These are phyloP conservation scores for Anoplius nigerrimus DNA, from an alignment of 2,888 invertebrate genomes.

Conservation along the genomic window DNA sequence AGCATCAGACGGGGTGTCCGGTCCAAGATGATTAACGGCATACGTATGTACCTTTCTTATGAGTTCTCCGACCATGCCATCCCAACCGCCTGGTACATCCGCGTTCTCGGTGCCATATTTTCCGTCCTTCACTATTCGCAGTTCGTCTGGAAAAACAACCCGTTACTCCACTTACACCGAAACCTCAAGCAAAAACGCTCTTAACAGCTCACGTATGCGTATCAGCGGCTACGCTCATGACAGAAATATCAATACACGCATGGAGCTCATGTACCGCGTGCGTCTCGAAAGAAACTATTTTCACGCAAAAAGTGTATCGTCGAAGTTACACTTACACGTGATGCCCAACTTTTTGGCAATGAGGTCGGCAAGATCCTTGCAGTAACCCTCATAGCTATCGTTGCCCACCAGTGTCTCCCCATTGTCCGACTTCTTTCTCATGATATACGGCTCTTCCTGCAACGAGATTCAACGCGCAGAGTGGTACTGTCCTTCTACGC, in stretches of 20 bases:
- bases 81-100: slow-evolving; percentile 87
- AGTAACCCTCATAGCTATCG: slow-evolving; percentile 91
- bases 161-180: too few species aligned
- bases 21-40: slow-evolving; percentile 4
- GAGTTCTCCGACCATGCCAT: slow-evolving; percentile 91
- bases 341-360: slow-evolving; percentile 88
- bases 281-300: too few species aligned
- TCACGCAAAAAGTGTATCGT: slow-evolving; percentile 6
- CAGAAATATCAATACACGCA: too few species aligned
- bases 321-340: slow-evolving; percentile 82
- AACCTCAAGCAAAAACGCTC: too few species aligned
- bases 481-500: too few species aligned
- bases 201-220: too few species aligned
- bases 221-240: too few species aligned
- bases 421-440: slow-evolving; percentile 82
- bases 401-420: slow-evolving; percentile 83
- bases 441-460: slow-evolving; percentile 92
- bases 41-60: slow-evolving; percentile 86
- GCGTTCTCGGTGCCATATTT: slow-evolving; percentile 88
- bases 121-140: slow-evolving; percentile 89
- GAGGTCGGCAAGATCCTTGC: slow-evolving; percentile 91
- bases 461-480: too few species aligned
- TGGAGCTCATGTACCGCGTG: too few species aligned
- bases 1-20: neutral
- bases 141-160: slow-evolving; percentile 81